A percentile compares a stretch with the other conserved stretches of the same genome.
Evolutionary conservation across 1,140 invertebrate genomes (phyloP).

Genomic region (Apis dorsata): DNA sequence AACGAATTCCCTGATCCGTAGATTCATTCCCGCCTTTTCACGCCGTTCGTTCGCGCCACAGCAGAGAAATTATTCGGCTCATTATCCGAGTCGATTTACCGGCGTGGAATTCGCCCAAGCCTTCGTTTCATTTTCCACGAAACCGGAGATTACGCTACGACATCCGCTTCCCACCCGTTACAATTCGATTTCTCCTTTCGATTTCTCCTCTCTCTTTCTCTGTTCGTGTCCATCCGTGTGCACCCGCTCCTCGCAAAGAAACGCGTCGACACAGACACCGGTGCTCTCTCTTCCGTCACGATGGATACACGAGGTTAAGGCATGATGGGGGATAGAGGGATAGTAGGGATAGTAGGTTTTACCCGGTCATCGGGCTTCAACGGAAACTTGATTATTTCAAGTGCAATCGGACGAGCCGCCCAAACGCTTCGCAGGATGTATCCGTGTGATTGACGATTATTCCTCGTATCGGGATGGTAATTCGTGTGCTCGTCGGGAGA

Average conservation of each 20-base stretch:
- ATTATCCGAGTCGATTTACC: conserved; percentile 54
- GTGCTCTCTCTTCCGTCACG: conserved; percentile 29
- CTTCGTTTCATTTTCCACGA: conserved; percentile 54
- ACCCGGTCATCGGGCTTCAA: conserved; percentile 50
- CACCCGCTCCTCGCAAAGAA: conserved; percentile 11
- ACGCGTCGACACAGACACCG: not conserved
- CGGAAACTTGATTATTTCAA: conserved; percentile 50
- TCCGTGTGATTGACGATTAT: not conserved
- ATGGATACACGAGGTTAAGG: conserved; percentile 54
- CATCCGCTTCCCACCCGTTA: conserved; percentile 41
- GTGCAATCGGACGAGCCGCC: conserved; percentile 14
- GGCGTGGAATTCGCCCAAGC: conserved; percentile 38
- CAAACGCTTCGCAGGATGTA: not conserved
- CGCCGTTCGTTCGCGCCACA: not conserved
- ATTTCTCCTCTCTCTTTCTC: not conserved
- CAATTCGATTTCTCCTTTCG: conserved; percentile 51
- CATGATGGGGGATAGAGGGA: conserved; percentile 2
- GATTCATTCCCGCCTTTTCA: conserved; percentile 39
- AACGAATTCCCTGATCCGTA: not conserved
- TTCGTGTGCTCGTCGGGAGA: not conserved
- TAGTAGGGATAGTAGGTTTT: conserved; percentile 57
- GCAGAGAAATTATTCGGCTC: conserved; percentile 53
- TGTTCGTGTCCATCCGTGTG: not conserved
- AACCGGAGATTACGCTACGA: conserved; percentile 57
- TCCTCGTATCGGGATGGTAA: not conserved